Percentiles rank a stretch among this genome's conserved stretches.
phyloP scores from a whole-genome alignment of 2,888 invertebrate species.

The Villa cingulata region DNA sequence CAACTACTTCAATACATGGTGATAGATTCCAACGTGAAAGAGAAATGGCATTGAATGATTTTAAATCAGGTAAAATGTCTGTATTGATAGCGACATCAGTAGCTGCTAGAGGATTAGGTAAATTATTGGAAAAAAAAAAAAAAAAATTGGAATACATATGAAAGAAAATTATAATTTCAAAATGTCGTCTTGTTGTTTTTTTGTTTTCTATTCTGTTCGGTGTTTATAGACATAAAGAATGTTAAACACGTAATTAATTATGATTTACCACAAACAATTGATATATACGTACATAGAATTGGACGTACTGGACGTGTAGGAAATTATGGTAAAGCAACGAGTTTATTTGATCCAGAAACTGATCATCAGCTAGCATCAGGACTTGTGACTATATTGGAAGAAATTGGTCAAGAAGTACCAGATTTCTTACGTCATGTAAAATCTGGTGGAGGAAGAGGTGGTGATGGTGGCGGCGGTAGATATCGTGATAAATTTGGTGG shows the following conservation, averaged over 20 bases:
- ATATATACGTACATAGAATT: constrained; percentile 90
- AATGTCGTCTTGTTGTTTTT: neutral
- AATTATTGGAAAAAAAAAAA: constrained; percentile 7
- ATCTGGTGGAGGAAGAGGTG: constrained; percentile 37
- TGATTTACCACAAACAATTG: constrained; percentile 78
- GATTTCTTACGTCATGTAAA: constrained; percentile 49
- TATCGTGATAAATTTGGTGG: constrained; percentile 49
- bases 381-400: constrained; percentile 58
- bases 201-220: constrained; percentile 17
- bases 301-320: constrained; percentile 92
- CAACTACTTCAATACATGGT: constrained; percentile 96
- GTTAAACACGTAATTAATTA: constrained; percentile 84
- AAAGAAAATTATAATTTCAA: neutral
- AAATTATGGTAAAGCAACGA: constrained; percentile 73
- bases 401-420: constrained; percentile 69
- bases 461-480: constrained; percentile 27
- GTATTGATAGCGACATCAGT: constrained; percentile 92
- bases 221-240: constrained; percentile 58
- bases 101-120: constrained; percentile 78
- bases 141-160: neutral
- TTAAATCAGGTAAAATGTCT: constrained; percentile 59
- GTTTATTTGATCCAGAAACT: constrained; percentile 57
- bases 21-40: constrained; percentile 91
- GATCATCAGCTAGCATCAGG: constrained; percentile 49
- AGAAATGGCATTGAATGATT: constrained; percentile 86